phyloP scores from a whole-genome alignment of 1,140 invertebrate genomes.

The Berghia stephanieae region DNA sequence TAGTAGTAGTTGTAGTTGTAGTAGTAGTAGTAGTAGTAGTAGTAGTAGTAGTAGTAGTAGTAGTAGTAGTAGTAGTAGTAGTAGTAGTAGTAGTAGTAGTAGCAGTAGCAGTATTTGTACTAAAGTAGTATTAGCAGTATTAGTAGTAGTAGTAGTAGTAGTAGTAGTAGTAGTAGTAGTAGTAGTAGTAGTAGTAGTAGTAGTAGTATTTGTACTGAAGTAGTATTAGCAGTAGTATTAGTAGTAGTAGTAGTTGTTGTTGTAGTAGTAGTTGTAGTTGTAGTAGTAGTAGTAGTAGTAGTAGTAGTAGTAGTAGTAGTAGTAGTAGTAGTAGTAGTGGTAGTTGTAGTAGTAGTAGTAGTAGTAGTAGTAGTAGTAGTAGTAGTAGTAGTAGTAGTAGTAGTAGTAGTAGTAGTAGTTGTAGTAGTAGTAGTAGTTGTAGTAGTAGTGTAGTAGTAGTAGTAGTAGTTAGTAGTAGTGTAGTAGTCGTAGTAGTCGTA shows the following conservation, averaged over 20 bases:
- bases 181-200: not conserved
- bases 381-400: not conserved
- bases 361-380: not conserved
- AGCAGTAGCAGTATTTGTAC: not conserved
- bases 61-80: slow-evolving; percentile 30
- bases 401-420: not conserved
- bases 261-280: not conserved
- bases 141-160: slow-evolving; percentile 15
- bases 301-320: slow-evolving; percentile 12
- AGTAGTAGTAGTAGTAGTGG: slow-evolving; percentile 10
- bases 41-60: slow-evolving; percentile 29
- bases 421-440: not conserved
- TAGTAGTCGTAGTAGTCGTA: too few relatives aligned
- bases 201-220: too few relatives aligned
- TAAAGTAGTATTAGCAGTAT: too few relatives aligned
- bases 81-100: slow-evolving; percentile 27
- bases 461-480: too few relatives aligned
- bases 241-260: too few relatives aligned
- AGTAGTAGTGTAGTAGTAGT: too few relatives aligned
- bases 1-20: slow-evolving; percentile 13
- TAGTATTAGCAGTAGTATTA: too few relatives aligned
- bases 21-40: slow-evolving; percentile 21
- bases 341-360: not conserved
- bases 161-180: slow-evolving; percentile 27
- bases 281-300: slow-evolving; percentile 13